Base-by-base conservation (phyloP, 2,888 invertebrate genomes). In the Eulithis testata region DNA sequence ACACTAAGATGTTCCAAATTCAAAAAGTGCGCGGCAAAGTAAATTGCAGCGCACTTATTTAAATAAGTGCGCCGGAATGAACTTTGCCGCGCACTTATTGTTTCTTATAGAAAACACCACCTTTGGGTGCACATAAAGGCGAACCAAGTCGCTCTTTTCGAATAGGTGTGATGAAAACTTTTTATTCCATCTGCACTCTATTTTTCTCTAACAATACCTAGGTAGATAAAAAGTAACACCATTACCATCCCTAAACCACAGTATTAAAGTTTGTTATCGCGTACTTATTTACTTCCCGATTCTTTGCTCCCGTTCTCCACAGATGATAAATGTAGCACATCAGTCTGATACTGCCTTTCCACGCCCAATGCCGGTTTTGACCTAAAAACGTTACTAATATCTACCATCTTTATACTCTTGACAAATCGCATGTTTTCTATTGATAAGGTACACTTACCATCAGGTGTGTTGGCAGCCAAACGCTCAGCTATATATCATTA, bases 261-360 rank as follows among this genome's bases (percentile, higher is more conserved):
- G 58, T 31, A 55, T 59, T 59, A 53, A 53, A 62, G 62, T 40
- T 12, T 11, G 12, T 58, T 62, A 56, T 66, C 50, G 53, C 53
- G 50, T 8, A 40, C 49, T 47, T 9, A 40, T 53, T 47, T 9
- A 31, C 31, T 31, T 43, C 36, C 3, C 36, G 31, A 45, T 44
- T 2, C 51, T 65, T 45, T 21, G 53, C 49, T 55, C 50, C 27
- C 53, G 53, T 66, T 55, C 60, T 53, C 47, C 56, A 12, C 54
- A 49, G 54, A 66, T 70, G 65, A 70, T 65, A 67, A 68, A 68
- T 65, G 61, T 61, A 54, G 21, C 59, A 52, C 59, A 56, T 65
- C 53, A 57, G 59, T 55, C 54, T 60, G 67, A 65, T 65, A 52
- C 12, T 37, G 59, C 50, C 50, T 51, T 60, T 47, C n/a, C 53